Evolutionary conservation across 2,113 vertebrate species (phyloP), one percentile per base, ranked within the genome.

Genomic region (Silurus asotus): DNA sequence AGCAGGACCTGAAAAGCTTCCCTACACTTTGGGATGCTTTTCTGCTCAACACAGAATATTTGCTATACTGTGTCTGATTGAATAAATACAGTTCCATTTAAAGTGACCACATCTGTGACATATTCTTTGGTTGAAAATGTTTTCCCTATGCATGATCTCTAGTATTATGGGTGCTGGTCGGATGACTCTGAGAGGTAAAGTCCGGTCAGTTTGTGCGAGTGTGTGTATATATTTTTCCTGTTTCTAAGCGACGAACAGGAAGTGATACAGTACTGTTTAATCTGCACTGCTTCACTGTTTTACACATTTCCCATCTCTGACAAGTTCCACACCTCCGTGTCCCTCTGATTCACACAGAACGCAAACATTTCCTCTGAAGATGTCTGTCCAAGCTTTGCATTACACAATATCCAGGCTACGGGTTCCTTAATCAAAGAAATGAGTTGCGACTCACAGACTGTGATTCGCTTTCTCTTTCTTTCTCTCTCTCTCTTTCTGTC

Each of bases 361-460:
- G 20, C 45, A 8, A 51, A 11, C 72, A 75, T 10, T 51, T 19
- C 5, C 56, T 51, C 23, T 17, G 48, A 77, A 55, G 48, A 51
- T n/a, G 37, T 25, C 37, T 8, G n/a, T 28, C 56, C 48, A 81
- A 61, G 48, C 70, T 59, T 56, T 74, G 74, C 45, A 45, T 76
- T 65, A 84, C 62, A 49, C 20, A 15, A 48, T 65, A 15, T 67
- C 37, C n/a, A 82, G 61, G 51, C 28, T 25, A 51, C 61, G 49
- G 23, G 78, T 25, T 85, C 49, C 20, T 67, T 49, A n/a, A 62
- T 85, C 55, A 77, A 79, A 59, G 77, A 6, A 59, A 55, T 14
- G 25, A 58, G 25, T 70, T 17, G 28, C 8, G 13, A 58, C 70
- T 69, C 64, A 62, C 72, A 48, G 8, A 11, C 62, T 25, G 56